Evolutionary conservation across 1,140 invertebrate species (phyloP), one percentile per base, ranked within the genome.

Genomic region (Zaprionus davidi): DNA sequence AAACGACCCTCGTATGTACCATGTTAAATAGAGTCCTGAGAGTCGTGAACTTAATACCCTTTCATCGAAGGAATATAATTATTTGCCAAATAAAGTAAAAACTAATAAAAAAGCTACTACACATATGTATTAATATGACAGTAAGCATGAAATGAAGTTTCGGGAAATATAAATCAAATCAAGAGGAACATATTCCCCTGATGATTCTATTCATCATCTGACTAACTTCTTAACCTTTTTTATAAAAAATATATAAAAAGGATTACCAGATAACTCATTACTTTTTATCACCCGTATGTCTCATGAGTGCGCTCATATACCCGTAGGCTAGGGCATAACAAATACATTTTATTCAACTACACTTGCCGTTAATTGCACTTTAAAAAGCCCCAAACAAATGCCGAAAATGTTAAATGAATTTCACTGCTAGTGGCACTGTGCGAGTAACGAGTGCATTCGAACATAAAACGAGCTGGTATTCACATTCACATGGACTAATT

Each of bases 381-480:
- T 56, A 73, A 85, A 81, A 63, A 57, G 38, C 56, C 44, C 46
- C 64, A 51, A 82, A 82, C 65, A 79, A 87, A 67, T 80, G 67
- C 80, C 74, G 9, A 75, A 80, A 88, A 83, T 88, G 81, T 78
- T 83, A 72, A 83, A 76, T 84, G 68, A 67, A 78, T 83, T 81
- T 88, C 73, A 83, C 78, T 78, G 67, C 67, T 49, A 64, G 24
- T 64, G 73, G 59, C 60, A 34, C 26, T 51, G n/a, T 65, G 36
- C 36, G 24, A 31, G 49, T 24, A 46, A 31, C 60, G 44, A 74
- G 55, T 69, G 38, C 55, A 56, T 51, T 65, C 49, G 53, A 41
- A 66, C 41, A 72, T 65, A 46, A 66, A 41, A 53, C 17, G 17
- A 41, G 56, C 26, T 17, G 31, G 13, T 22, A 44, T 38, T 81